Conservation (phyloP, 2,113 vertebrate species). For the Echinops telfairi region DNA sequence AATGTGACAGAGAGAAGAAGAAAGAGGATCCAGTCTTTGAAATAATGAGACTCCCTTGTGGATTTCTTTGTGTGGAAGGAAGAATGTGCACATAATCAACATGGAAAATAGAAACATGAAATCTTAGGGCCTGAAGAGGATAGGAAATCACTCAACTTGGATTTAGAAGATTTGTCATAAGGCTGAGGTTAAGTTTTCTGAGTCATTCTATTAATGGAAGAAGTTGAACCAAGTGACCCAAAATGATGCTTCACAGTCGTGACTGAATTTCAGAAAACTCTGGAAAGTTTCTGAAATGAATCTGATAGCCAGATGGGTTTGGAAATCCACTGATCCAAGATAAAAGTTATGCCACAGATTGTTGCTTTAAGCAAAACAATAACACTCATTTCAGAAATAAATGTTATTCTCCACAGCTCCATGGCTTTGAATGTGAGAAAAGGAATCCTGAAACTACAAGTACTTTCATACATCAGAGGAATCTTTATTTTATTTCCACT, state of each 20-base stretch:
- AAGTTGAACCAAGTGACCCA: constrained; percentile 1
- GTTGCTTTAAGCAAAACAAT: neutral
- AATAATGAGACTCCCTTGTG: neutral
- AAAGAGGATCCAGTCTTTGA: neutral
- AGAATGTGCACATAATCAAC: neutral
- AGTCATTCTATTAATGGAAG: neutral
- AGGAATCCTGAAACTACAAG: neutral
- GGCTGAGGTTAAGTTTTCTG: neutral
- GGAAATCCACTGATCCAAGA: constrained; percentile 1
- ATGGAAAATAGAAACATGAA: constrained; percentile 6
- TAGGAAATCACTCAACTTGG: neutral
- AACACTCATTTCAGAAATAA: neutral
- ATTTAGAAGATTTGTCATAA: constrained; percentile 1
- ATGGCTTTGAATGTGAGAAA: neutral
- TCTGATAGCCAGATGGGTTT: neutral
- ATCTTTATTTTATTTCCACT: neutral
- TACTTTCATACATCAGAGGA: neutral
- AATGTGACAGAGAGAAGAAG: neutral
- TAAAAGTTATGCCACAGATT: neutral
- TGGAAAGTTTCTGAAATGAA: neutral
- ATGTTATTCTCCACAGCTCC: neutral
- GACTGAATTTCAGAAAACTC: neutral
- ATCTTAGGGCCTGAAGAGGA: neutral
- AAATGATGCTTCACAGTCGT: neutral
- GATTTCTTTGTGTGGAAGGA: neutral